Evolutionary conservation across 1,140 invertebrate genomes (phyloP).

Genomic region (Zelostemma sp.): DNA sequence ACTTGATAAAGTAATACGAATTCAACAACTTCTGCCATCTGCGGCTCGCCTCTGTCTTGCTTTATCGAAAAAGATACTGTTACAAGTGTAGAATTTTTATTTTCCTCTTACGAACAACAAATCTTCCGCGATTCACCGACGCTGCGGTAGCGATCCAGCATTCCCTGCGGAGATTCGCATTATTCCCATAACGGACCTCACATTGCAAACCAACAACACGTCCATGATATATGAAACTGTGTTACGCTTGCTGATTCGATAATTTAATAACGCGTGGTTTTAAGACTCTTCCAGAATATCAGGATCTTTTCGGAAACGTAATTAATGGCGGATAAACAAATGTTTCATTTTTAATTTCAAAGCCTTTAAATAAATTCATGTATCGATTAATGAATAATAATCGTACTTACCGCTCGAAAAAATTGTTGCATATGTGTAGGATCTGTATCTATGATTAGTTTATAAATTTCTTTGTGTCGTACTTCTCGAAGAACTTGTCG

Average conservation of each 20-base stretch:
- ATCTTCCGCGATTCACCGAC: constrained; percentile 39
- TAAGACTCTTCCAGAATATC: too few relatives aligned
- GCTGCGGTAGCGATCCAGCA: constrained; percentile 25
- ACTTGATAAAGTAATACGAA: constrained; percentile 39
- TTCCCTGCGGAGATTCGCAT: constrained; percentile 19
- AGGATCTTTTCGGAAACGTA: too few relatives aligned
- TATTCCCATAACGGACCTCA: constrained; percentile 27
- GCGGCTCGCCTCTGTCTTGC: constrained; percentile 17
- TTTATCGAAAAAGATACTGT: constrained; percentile 18
- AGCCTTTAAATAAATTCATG: too few relatives aligned
- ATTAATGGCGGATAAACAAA: too few relatives aligned
- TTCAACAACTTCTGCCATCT: constrained; percentile 29
- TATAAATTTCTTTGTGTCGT: constrained; percentile 85
- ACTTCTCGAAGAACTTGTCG: constrained; percentile 84
- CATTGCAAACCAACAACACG: constrained; percentile 16
- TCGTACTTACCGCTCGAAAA: constrained; percentile 82
- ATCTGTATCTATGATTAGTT: constrained; percentile 88
- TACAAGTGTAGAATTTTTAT: constrained; percentile 42
- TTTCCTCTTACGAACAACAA: constrained; percentile 43
- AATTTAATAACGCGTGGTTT: constrained; percentile 43
- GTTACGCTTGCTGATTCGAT: constrained; percentile 41
- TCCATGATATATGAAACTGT: constrained; percentile 41
- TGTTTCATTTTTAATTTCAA: too few relatives aligned
- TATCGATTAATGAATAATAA: too few relatives aligned
- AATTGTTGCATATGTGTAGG: constrained; percentile 81